Evolutionary conservation across 2,888 invertebrate species (phyloP).

Genomic region (Stenodera caucasica): DNA sequence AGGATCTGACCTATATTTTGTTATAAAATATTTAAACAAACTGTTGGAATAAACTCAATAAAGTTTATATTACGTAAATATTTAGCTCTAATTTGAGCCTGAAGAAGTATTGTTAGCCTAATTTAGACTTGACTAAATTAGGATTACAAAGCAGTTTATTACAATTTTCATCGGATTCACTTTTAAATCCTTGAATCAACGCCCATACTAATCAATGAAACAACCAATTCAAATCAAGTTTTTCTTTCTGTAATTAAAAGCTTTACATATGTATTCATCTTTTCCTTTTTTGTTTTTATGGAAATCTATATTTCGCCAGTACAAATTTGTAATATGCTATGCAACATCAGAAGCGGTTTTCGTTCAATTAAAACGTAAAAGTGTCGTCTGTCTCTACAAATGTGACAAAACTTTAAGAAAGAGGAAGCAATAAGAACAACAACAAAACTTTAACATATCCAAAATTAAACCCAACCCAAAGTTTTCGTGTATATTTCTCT

Average conservation of each 20-base stretch:
- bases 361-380: constrained; percentile 24
- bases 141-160: neutral
- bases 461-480: constrained; percentile 19
- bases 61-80: neutral
- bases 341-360: constrained; percentile 10
- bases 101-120: neutral
- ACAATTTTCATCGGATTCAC: too few species aligned
- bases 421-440: constrained; percentile 21
- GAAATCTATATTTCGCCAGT: neutral
- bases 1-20: neutral
- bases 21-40: neutral
- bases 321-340: neutral
- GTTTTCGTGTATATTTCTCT: constrained; percentile 4
- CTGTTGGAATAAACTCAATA: neutral
- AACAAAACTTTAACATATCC: constrained; percentile 17
- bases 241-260: neutral
- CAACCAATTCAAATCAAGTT: neutral
- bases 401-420: constrained; percentile 17
- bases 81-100: neutral
- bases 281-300: too few species aligned
- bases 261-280: neutral
- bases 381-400: constrained; percentile 17
- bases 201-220: neutral
- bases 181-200: neutral
- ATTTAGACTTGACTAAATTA: neutral